Evolutionary conservation across 37 sponge, comb jelly and placozoan genomes (phyloP), one percentile per base, ranked within the genome.

Genomic region (Theonella swinhoei): DNA sequence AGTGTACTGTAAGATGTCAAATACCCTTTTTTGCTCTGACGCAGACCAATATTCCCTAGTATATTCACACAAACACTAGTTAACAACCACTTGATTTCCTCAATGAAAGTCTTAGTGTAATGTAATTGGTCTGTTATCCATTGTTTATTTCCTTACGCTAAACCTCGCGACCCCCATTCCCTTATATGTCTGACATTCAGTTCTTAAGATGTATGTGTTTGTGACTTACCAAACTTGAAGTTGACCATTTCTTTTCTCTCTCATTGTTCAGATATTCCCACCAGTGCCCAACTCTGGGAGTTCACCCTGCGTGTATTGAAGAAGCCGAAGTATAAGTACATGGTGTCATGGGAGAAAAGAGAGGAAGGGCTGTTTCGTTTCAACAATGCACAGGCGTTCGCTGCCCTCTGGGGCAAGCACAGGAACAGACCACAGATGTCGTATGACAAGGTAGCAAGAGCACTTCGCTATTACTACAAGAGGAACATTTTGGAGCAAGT

Each of bases 401-500:
- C 93, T 59, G 86, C 85, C 30, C 89, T 93, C 32, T 93, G 93
- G 93, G 93, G 93, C 8, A 75, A 77, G 41, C 93, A 93, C 79
- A 76, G 93, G 64, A 93, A 93, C 75, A 64, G 89, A 2, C 87
- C 87, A 0, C 42, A 72, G 20, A 93, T 93, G 93, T 85, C 89
- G 32, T 93, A 93, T 42, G 93, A 93, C 61, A 93, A 93, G 68
- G 85, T 93, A 19, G 87, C 87, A 9, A 38, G 93, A 29, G 93
- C 93, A n/a, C 83, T 93, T 30, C 81, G 93, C 17, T 93, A 93
- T 65, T 93, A 93, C 60, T 93, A 93, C 86, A 81, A 78, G 40
- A 68, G 93, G 25, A 82, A 88, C 62, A 93, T 93, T 61, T 38
- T 93, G 62, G 85, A 93, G 28, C 93, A 88, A 85, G 89, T 93